Evolutionary conservation across 64 coral and sea anemone species (phyloP), one percentile per base, ranked within the genome.

Genomic region (Stylophora pistillata): DNA sequence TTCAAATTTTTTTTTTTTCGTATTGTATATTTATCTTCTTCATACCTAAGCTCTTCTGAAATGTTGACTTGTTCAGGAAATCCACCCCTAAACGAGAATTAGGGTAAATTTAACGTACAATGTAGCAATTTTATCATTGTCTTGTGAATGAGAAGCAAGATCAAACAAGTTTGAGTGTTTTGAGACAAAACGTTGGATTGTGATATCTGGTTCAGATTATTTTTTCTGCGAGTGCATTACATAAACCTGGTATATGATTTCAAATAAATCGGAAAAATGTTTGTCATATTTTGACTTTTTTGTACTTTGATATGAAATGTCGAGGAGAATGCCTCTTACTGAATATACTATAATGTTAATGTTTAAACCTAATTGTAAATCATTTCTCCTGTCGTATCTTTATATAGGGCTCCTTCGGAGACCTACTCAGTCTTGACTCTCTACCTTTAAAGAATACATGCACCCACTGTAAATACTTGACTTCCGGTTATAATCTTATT

Each of bases 281-380:
- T 25, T 5, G 60, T 84, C 80, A 84, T 70, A 68, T 84, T 69
- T 84, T 84, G 61, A 84, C 80, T 41, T 70, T 69, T 84, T 82
- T 84, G 65, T 84, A 84, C 80, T 84, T 47, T 47, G 37, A 47
- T 47, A 33, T 63, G 15, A 69, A 53, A 52, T 65, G 7, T 23
- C 21, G 30, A 65, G 58, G 34, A 82, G 41, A 30, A 33, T 65
- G 26, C 80, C 4, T 70, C 33, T 53, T 13, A 53, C 33, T 68
- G 80, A 63, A 84, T 69, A 84, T 84, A 68, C 15, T 79, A 79
- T 79, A 18, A 60, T 15, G 4, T 15, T 26, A 20, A 26, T 77
- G 53, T 27, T 25, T 76, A 76, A 77, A 60, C 58, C 62, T 27
- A 18, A 64, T 31, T 18, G 5, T 18, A 20, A 59, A 57, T 25